These are phyloP conservation scores for Biston betularia DNA, from an alignment of 2,888 invertebrate genomes.

Conservation along the genomic window DNA sequence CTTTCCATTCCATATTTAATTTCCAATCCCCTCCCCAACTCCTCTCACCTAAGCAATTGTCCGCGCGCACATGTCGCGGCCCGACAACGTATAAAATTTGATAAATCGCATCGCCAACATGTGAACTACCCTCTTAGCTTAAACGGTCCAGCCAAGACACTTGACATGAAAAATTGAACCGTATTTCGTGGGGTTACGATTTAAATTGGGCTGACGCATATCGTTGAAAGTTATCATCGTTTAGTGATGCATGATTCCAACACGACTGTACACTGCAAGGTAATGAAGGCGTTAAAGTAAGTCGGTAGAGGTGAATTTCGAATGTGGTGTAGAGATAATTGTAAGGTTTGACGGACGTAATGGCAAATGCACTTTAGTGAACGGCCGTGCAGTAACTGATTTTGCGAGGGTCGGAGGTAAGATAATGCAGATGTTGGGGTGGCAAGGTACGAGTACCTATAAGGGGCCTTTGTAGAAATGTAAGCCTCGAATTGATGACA, in stretches of 20 bases:
- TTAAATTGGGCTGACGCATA: constrained; percentile 40
- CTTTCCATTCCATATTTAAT: constrained; percentile 82
- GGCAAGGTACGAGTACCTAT: constrained; percentile 56
- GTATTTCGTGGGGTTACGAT: constrained; percentile 39
- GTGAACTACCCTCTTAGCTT: constrained; percentile 85
- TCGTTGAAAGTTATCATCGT: constrained; percentile 72
- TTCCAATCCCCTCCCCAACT: constrained; percentile 52
- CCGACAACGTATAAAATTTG: constrained; percentile 82
- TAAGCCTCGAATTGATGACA: constrained; percentile 72
- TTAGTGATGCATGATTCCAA: constrained; percentile 57
- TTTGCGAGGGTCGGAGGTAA: constrained; percentile 78
- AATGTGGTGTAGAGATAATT: constrained; percentile 56
- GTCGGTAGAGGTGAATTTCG: constrained; percentile 49
- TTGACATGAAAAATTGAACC: constrained; percentile 49
- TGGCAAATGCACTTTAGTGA: constrained; percentile 82
- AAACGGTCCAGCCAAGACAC: constrained; percentile 64
- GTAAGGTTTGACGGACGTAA: constrained; percentile 75
- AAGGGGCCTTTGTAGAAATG: constrained; percentile 46
- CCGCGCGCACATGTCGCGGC: constrained; percentile 82
- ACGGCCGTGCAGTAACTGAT: constrained; percentile 78
- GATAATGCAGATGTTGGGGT: constrained; percentile 81
- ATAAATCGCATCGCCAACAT: constrained; percentile 84
- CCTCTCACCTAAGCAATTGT: constrained; percentile 73
- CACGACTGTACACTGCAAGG: constrained; percentile 33
- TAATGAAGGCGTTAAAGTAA: constrained; percentile 46